These are phyloP conservation scores for Phrynocephalus forsythii DNA, from an alignment of 2,797 vertebrate genomes.

Conservation along the genomic window DNA sequence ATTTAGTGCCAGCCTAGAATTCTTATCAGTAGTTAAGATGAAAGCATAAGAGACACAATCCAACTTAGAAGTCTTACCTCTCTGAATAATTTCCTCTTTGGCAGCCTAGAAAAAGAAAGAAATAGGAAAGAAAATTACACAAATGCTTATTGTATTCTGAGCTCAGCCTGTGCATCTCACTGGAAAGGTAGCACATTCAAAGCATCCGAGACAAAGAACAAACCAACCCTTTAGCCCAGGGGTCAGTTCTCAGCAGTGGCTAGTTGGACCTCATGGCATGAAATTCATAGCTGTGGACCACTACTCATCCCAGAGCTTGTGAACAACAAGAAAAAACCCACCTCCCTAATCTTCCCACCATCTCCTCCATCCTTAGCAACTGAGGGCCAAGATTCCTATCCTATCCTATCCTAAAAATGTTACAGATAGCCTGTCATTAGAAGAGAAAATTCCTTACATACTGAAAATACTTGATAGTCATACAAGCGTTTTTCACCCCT, in stretches of 20 bases:
- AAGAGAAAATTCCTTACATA: too few species aligned
- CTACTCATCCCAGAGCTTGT: neutral
- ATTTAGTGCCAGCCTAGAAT: neutral
- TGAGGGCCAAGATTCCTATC: too few species aligned
- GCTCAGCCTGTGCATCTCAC: neutral
- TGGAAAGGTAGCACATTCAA: slow-evolving; percentile 9
- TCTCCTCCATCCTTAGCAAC: neutral
- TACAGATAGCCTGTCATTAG: too few species aligned
- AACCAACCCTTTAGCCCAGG: neutral
- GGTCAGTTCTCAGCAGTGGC: neutral
- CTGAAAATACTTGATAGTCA: too few species aligned
- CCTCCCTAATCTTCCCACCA: too few species aligned
- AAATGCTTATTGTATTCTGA: slow-evolving; percentile 56
- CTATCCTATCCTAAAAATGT: too few species aligned
- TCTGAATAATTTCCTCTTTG: slow-evolving; percentile 80
- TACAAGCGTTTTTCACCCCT: too few species aligned
- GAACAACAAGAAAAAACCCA: too few species aligned
- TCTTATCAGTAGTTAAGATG: neutral
- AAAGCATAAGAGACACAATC: neutral
- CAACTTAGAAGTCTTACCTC: slow-evolving; percentile 82
- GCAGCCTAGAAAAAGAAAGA: slow-evolving; percentile 82
- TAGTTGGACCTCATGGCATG: neutral
- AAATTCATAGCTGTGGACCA: neutral
- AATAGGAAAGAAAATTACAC: slow-evolving; percentile 8
- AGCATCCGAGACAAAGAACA: neutral